These are phyloP conservation scores for Synanceia verrucosa DNA, from an alignment of 2,797 vertebrate species.

Conservation along the genomic window DNA sequence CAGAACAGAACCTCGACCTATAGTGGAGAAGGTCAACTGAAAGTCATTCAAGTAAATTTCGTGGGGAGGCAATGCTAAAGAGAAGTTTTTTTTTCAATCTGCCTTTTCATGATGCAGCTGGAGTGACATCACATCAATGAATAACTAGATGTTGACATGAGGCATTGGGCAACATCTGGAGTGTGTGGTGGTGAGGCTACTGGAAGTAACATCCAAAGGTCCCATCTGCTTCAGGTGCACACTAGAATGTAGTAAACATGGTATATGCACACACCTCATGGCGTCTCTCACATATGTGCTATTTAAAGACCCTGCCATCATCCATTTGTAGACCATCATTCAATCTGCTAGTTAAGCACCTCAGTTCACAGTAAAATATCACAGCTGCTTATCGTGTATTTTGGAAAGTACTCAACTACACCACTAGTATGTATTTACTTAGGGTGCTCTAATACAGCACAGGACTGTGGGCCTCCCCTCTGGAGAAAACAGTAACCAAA, in stretches of 20 bases:
- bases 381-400: background rate
- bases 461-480: background rate
- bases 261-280: background rate
- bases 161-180: slow-evolving; percentile 11
- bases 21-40: background rate
- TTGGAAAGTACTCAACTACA: background rate
- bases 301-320: background rate
- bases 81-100: background rate
- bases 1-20: too few species aligned
- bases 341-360: background rate
- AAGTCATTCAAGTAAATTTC: background rate
- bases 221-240: background rate
- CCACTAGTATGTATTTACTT: background rate
- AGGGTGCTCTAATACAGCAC: background rate
- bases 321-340: background rate
- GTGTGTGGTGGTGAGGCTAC: background rate
- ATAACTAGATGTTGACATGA: slow-evolving; percentile 53
- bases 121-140: slow-evolving; percentile 30
- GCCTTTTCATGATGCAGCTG: background rate
- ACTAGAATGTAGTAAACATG: too few species aligned
- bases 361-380: background rate
- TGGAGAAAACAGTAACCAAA: too few species aligned
- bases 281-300: background rate
- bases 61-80: background rate
- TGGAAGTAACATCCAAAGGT: slow-evolving; percentile 29